Base-by-base conservation (phyloP, 2,888 invertebrate genomes). In the Netelia virgata region DNA sequence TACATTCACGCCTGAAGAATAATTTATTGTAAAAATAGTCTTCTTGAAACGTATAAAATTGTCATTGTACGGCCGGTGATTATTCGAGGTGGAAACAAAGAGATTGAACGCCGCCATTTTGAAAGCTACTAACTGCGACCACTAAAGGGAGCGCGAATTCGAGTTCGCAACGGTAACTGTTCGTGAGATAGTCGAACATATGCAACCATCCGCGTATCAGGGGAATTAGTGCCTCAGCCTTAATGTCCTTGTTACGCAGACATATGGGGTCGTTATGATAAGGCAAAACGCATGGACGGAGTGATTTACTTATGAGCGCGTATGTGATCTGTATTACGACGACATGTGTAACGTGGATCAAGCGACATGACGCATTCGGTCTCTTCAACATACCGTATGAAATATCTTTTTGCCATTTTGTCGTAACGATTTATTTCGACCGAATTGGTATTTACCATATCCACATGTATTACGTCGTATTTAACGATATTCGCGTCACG, bases 221-320 rank as follows among this genome's bases (percentile, higher is more conserved):
- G 0, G 14, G 47, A 14, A 57, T 57, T 57, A 57, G 18, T 5
- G 16, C 18, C 18, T 57, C 16, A 16, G 9, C 57, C 18, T 57
- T 57, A 57, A 57, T 63, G n/a, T 23, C 16, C 41, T 57, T 70
- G 55, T 70, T 70, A 59, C 20, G 59, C n/a, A 5, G 72, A 73
- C 59, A 59, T 36, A 73, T 47, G 72, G 72, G 59, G 59, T 59
- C 43, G 43, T n/a, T 20, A 3, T 73, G 72, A 73, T 73, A 73
- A 73, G 59, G 20, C n/a, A 53, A 41, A 59, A n/a, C 20, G 59
- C 72, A 61, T 18, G 53, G 59, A 73, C 43, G 36, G 20, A 41
- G 23, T 59, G 47, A 73, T 73, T 73, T 61, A 73, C 43, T 47
- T 57, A 61, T 41, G 59, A 72, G 11, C 57, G 18, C 18, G 18